These are phyloP conservation scores for Fulica atra DNA, from an alignment of 2,113 vertebrate genomes.

Conservation along the genomic window DNA sequence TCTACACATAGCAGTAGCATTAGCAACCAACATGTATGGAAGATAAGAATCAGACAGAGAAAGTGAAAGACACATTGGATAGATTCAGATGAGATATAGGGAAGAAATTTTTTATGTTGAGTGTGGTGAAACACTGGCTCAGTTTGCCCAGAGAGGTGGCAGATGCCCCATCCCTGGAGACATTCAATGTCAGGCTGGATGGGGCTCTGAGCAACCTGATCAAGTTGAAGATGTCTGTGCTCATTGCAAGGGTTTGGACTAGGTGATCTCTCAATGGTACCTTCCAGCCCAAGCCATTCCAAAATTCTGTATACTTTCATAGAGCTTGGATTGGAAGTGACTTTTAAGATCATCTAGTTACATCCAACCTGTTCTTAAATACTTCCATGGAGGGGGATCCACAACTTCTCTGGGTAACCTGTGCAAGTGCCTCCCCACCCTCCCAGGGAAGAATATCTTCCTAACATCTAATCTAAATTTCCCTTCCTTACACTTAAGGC, in stretches of 20 bases:
- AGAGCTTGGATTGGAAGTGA: no score
- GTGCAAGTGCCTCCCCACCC: no score
- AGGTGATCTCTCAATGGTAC: neutral
- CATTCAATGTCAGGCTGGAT: neutral
- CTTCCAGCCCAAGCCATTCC: neutral
- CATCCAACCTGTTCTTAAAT: no score
- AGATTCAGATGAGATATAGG: neutral
- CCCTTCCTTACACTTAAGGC: no score
- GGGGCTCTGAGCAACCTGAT: neutral
- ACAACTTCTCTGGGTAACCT: no score
- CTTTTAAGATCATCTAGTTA: no score
- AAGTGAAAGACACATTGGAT: neutral
- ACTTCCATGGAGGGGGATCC: no score
- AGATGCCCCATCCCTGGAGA: no score
- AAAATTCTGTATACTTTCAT: no score
- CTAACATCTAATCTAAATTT: no score
- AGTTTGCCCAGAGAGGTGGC: neutral
- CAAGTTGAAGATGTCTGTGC: neutral
- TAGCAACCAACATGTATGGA: neutral
- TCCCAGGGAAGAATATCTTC: no score
- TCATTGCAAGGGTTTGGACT: no score
- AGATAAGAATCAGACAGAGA: neutral
- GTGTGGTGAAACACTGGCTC: neutral
- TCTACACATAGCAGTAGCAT: neutral
- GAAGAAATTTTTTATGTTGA: fast-evolving